These are phyloP conservation scores for Geophilus truncorum DNA, from an alignment of 2,888 invertebrate genomes.

Conservation along the genomic window DNA sequence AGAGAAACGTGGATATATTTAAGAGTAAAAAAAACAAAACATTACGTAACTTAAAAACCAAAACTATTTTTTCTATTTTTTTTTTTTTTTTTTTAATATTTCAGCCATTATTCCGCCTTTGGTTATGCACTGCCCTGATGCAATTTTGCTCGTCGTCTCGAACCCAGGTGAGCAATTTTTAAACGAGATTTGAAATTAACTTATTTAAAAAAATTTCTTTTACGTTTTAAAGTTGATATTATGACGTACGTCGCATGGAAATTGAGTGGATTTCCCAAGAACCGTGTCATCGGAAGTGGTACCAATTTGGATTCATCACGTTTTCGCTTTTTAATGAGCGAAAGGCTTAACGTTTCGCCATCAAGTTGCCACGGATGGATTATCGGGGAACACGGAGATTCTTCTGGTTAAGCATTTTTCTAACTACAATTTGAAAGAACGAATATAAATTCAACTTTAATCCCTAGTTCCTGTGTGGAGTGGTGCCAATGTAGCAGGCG, in stretches of 20 bases:
- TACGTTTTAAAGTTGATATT: conserved; percentile 67
- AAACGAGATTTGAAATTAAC: no score
- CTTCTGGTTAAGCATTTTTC: conserved; percentile 58
- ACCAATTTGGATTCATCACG: conserved; percentile 89
- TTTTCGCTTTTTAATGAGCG: conserved; percentile 80
- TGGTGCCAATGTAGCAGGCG: conserved; percentile 86
- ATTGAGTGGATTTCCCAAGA: conserved; percentile 78
- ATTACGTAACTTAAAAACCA: background rate
- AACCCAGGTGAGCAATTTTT: conserved; percentile 60
- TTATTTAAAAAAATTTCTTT: background rate
- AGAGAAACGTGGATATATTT: conserved; percentile 83
- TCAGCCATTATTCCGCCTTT: conserved; percentile 73
- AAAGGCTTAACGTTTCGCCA: conserved; percentile 72
- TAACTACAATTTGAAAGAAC: background rate
- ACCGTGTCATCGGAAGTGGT: conserved; percentile 84
- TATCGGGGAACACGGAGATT: conserved; percentile 91
- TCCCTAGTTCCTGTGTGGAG: conserved; percentile 85
- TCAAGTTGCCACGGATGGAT: conserved; percentile 87
- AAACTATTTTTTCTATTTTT: background rate
- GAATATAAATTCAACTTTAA: background rate
- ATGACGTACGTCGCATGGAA: conserved; percentile 94
- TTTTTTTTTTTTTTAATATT: conserved; percentile 35
- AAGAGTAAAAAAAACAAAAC: conserved; percentile 52
- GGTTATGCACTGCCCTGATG: conserved; percentile 76
- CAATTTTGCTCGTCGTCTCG: conserved; percentile 77